phyloP scores from a whole-genome alignment of 2,113 vertebrate species.

The Aepyceros melampus region DNA sequence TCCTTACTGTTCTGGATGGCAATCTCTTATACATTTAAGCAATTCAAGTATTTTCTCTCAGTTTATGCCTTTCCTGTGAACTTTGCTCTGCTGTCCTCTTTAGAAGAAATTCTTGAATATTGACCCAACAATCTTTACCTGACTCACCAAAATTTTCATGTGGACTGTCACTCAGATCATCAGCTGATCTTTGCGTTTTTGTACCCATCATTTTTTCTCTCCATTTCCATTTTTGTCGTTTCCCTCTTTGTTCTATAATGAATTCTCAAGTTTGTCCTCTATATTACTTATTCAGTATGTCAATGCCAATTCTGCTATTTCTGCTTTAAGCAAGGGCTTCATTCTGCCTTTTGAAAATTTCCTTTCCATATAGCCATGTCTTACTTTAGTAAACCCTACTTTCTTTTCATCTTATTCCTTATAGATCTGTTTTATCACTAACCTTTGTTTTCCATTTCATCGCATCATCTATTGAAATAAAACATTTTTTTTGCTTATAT shows the following conservation, averaged over 20 bases:
- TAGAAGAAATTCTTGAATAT: not conserved
- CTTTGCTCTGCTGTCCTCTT: not conserved
- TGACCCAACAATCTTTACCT: not conserved
- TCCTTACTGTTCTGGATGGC: not conserved
- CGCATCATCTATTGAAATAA: not conserved
- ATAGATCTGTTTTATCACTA: not conserved
- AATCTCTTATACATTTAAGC: not conserved
- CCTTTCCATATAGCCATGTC: not conserved
- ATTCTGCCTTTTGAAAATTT: not conserved
- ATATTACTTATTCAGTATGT: conserved; percentile 8
- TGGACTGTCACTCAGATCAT: not conserved
- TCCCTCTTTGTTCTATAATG: not conserved
- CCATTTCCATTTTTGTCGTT: conserved; percentile 2
- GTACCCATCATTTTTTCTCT: not conserved
- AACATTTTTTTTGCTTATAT: not conserved
- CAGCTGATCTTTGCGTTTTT: not conserved
- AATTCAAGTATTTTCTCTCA: not conserved
- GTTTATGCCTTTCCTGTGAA: not conserved
- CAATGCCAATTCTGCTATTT: conserved; percentile 23
- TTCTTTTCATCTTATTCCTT: not conserved
- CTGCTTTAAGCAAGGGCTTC: not conserved
- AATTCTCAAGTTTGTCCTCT: conserved; percentile 32
- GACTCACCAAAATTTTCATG: not conserved
- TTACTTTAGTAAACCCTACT: not conserved
- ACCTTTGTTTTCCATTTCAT: not conserved